Base-by-base conservation (phyloP, 2,888 invertebrate species). In the Polylopha cassiicola region DNA sequence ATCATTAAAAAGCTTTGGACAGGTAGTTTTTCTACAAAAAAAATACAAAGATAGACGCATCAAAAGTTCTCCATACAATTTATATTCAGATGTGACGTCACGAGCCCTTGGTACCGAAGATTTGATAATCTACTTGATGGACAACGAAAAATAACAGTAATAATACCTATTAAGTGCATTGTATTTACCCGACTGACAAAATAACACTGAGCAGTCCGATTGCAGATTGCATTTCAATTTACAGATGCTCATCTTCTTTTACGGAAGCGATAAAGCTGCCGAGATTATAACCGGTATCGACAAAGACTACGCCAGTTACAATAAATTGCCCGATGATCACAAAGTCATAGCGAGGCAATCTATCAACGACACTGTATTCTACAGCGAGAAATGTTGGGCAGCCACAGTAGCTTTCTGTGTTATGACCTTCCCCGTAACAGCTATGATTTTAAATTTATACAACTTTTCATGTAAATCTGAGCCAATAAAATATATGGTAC, bases 231-330 rank as follows among this genome's bases (percentile, higher is more conserved):
- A 2, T 3, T 4, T 22, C 14, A 26, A 2, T 33, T 43, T 44
- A 4, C 60, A 77, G 75, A 66, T 69, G 56, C 15, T 66, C 0
- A 34, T 76, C n/a, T 61, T 70, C 55, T 58, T 47, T 45, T 44
- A 55, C 39, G 64, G 67, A 8, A 53, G 64, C 0, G 17, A 11
- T 0, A 45, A 55, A 39, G 62, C 58, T 0, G 62, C 55, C 24
- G 27, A 44, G 9, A 55, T 78, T 0, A 44, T 79, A 0, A 61
- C 71, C 31, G 70, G 68, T 37, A 69, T 78, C 0, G 50, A 71
- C 22, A 30, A 42, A 0, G 78, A 79, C 36, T 60, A 68, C 34
- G 26, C 20, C 0, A 3, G 31, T 0, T 65, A 52, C 43, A 73
- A 72, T 45, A n/a, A 28, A 0, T 47, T 61, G 9, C 14, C 60